phyloP scores from a whole-genome alignment of 2,113 vertebrate species.

The Suricata suricatta region DNA sequence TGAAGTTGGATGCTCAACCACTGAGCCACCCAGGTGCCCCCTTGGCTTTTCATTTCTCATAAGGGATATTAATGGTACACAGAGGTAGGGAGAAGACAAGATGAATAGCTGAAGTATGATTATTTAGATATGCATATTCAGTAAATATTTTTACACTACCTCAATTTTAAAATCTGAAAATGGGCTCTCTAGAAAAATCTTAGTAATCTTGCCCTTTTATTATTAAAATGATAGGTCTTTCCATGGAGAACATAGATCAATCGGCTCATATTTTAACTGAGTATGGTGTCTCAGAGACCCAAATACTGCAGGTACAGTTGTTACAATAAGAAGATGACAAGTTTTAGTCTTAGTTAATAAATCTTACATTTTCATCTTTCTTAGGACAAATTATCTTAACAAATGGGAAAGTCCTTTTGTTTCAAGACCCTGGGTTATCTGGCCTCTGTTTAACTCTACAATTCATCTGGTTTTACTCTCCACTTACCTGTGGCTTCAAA shows the following conservation, averaged over 20 bases:
- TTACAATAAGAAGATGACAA: background rate
- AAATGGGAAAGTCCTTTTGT: too few relatives aligned
- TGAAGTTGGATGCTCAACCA: too few relatives aligned
- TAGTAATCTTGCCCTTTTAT: background rate
- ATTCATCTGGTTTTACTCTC: too few relatives aligned
- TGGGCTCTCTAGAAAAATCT: background rate
- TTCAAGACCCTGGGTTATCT: too few relatives aligned
- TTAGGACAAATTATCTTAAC: too few relatives aligned
- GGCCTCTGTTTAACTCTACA: too few relatives aligned
- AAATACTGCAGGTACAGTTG: background rate
- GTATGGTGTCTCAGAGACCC: background rate
- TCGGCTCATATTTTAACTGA: background rate
- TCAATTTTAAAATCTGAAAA: conserved; percentile 13
- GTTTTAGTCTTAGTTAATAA: too few relatives aligned
- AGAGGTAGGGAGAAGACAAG: background rate
- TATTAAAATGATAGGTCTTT: background rate
- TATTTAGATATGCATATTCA: background rate
- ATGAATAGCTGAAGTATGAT: background rate
- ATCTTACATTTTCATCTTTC: too few relatives aligned
- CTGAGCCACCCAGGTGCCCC: too few relatives aligned
- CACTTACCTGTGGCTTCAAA: background rate
- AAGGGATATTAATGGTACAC: background rate
- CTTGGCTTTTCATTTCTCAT: background rate
- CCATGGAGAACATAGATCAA: background rate
- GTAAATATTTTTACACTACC: background rate